Evolutionary conservation across 2,113 vertebrate species (phyloP), one percentile per base, ranked within the genome.

Genomic region (Phaetusa simplex): DNA sequence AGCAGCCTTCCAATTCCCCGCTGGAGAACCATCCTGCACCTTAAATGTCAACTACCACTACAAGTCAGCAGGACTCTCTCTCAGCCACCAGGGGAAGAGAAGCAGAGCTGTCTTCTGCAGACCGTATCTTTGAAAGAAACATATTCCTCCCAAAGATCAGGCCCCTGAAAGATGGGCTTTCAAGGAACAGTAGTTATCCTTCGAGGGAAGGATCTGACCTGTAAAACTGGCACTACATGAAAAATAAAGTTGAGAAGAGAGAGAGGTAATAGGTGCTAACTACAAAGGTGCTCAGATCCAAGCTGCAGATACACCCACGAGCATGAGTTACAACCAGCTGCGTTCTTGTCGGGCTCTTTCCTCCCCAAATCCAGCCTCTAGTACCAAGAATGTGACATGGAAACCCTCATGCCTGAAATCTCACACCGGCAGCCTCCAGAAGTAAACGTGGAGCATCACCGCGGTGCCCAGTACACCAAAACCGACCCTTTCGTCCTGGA

Each of bases 401-500:
- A 62, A 27, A 38, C 12, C 55, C 4, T 1, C 8, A 0, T 4
- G 6, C 8, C 69, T 8, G 2, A 26, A 20, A 45, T 11, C 23
- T 27, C 34, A 26, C 38, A 7, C 43, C 27, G 36, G 29, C 43
- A 30, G 30, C 49, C 53, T 43, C 61, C 79, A 59, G 22, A 22
- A 43, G 58, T 4, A 21, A 36, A 34, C 15, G 0, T 0, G 32
- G 58, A 69, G 38, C 58, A 72, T 10, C 22, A 0, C 67, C 2
- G 29, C 2, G 0, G 34, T 8, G 30, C 43, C 49, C 7, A n/a
- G 10, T 26, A 15, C 45, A 3, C 18, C 5, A 34, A 22, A 38
- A 42, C 7, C 0, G 15, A 34, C 8, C 52, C 15, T 1, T 9
- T 5, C 20, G 6, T 3, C 1, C 0, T 2, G 22, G n/a, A 20